Conservation (phyloP, 2,888 invertebrate species). For the Sphinx pinastri region DNA sequence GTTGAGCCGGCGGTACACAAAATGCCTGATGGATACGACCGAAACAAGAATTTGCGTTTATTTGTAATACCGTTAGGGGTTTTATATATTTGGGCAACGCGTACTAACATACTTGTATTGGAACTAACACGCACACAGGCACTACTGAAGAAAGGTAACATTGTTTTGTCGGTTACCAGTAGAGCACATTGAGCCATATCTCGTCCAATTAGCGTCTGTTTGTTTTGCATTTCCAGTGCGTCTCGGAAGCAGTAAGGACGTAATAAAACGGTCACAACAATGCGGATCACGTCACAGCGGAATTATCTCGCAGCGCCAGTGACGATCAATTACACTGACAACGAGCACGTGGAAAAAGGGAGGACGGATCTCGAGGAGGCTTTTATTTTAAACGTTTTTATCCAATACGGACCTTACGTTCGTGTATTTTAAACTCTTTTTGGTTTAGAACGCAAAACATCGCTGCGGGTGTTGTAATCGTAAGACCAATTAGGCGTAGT, state of each 20-base stretch:
- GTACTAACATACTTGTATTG: neutral
- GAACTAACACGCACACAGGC: neutral
- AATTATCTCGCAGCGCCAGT: slow-evolving; percentile 76
- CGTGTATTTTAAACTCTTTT: slow-evolving; percentile 50
- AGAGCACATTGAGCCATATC: slow-evolving; percentile 53
- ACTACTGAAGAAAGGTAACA: neutral
- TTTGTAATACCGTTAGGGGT: slow-evolving; percentile 6
- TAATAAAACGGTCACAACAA: slow-evolving; percentile 73
- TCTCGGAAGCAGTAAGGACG: slow-evolving; percentile 56
- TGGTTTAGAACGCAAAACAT: slow-evolving; percentile 40
- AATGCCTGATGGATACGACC: slow-evolving; percentile 17
- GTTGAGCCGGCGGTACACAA: slow-evolving; percentile 54
- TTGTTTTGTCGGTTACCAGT: slow-evolving; percentile 3
- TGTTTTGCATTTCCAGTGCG: slow-evolving; percentile 72
- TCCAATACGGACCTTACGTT: slow-evolving; percentile 51
- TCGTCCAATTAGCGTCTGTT: slow-evolving; percentile 63
- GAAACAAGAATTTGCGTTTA: slow-evolving; percentile 4
- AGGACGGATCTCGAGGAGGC: slow-evolving; percentile 53
- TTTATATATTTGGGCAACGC: neutral
- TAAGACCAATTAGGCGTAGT: slow-evolving; percentile 62
- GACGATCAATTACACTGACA: slow-evolving; percentile 80
- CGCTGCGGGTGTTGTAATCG: slow-evolving; percentile 49
- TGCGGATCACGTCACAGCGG: slow-evolving; percentile 79
- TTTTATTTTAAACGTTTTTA: slow-evolving; percentile 50
- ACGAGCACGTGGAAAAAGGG: slow-evolving; percentile 70